A percentile compares a stretch with the other conserved stretches of the same genome.
Conservation (phyloP, 2,113 vertebrate genomes). For the Entelurus aequoreus region DNA sequence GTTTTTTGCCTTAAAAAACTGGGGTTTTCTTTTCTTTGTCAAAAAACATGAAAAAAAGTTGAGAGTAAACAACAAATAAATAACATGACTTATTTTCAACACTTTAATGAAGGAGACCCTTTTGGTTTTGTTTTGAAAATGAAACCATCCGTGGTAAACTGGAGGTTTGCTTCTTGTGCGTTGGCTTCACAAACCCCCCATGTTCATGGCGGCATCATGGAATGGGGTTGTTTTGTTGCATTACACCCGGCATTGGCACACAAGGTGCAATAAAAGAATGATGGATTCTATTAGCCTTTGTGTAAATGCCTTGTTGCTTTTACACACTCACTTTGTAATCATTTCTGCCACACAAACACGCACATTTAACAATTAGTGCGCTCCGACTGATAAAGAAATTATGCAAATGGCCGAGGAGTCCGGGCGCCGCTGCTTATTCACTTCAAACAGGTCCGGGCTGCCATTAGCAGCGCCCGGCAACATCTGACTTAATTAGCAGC, state of each 20-base stretch:
- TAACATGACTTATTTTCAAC: no score
- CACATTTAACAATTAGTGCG: slow-evolving; percentile 68
- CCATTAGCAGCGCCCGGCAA: slow-evolving; percentile 98
- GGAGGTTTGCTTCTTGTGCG: neutral
- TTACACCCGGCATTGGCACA: slow-evolving; percentile 55
- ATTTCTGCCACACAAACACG: slow-evolving; percentile 58
- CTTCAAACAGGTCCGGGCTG: slow-evolving; percentile 86
- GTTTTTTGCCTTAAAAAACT: no score
- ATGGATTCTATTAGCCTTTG: slow-evolving; percentile 62
- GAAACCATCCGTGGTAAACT: no score
- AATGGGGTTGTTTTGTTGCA: slow-evolving; percentile 28
- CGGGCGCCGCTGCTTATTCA: slow-evolving; percentile 78
- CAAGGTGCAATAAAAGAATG: slow-evolving; percentile 53
- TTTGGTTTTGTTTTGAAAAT: no score
- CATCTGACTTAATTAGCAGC: slow-evolving; percentile 98
- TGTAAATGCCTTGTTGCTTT: slow-evolving; percentile 67
- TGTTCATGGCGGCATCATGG: slow-evolving; percentile 5
- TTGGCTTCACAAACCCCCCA: slow-evolving; percentile 2
- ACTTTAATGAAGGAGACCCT: no score
- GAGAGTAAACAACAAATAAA: no score
- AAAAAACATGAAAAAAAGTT: no score
- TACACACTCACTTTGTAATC: slow-evolving; percentile 89
- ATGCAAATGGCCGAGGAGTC: slow-evolving; percentile 83
- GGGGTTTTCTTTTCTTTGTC: no score
- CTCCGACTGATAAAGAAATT: slow-evolving; percentile 99